These are phyloP conservation scores for Eriocheir sinensis DNA, from an alignment of 1,140 invertebrate genomes.

Conservation along the genomic window DNA sequence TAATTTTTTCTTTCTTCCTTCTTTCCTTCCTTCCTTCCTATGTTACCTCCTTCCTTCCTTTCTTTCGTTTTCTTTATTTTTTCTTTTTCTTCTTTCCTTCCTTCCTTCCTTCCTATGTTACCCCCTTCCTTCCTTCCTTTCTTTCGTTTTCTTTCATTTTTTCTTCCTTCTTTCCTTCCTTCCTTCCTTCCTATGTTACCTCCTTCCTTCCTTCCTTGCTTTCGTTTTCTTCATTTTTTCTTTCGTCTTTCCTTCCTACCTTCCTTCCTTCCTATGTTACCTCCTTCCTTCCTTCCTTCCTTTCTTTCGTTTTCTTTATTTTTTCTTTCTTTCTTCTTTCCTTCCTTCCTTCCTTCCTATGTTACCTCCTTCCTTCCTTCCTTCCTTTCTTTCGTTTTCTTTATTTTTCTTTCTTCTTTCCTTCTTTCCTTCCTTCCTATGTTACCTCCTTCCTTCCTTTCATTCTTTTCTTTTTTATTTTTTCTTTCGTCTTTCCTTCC, in stretches of 20 bases:
- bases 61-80: too few species aligned
- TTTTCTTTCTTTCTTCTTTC: neutral
- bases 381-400: neutral
- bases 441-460: neutral
- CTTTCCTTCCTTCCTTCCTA: too few species aligned
- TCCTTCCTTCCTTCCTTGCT: neutral
- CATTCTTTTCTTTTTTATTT: neutral
- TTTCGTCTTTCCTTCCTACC: neutral
- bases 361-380: too few species aligned
- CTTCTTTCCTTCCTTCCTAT: too few species aligned
- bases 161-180: neutral
- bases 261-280: neutral
- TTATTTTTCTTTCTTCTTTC: neutral
- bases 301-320: neutral
- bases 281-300: neutral
- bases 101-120: neutral
- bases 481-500: too few species aligned
- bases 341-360: neutral
- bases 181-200: neutral
- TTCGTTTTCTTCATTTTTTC: too few species aligned
- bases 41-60: too few species aligned
- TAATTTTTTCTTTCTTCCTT: too few species aligned
- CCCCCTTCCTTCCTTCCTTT: neutral
- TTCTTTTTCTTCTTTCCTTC: neutral
- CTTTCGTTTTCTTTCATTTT: neutral